Base-by-base conservation (phyloP, 2,888 invertebrate genomes). In the Zelleria hepariella region DNA sequence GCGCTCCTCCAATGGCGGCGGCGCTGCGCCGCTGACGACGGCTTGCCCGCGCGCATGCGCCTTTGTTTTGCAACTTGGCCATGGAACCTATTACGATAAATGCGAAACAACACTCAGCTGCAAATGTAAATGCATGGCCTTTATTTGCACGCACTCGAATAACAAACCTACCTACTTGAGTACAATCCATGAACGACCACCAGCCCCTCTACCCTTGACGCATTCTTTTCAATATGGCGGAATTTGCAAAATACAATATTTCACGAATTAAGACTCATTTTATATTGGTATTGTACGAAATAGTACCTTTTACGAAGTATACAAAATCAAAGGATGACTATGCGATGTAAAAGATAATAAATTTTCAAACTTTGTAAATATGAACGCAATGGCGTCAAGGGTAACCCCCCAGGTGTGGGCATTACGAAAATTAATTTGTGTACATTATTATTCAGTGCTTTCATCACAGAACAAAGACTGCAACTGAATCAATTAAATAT, bases 21-120 rank as follows among this genome's bases (percentile, higher is more conserved):
- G 49, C 26, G 26, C 71, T 71, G 69, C 68, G 74, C 71, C 71
- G 74, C 75, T 77, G 73, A 73, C 72, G 74, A 71, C 73, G 70
- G 69, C 74, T 76, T 77, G 71, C 75, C 77, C 73, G 77, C 74
- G 84, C 86, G 85, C 87, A 83, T 82, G 83, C 84, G 85, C 78
- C 72, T 78, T 78, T 73, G 85, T 86, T 86, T 87, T 86, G 88
- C 87, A 88, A 87, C 78, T 82, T 83, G 88, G 85, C 88, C 87
- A 85, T 88, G 88, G 83, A 80, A 75, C 80, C 78, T 83, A 84
- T 86, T 84, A 86, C 84, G 83, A 80, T 82, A 82, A 80, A 83
- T 82, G 77, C 78, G 79, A 85, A 82, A 83, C 78, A 78, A 77
- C 78, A 77, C 77, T 76, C 74, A 76, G 73, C 77, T 77, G 72